Conservation (phyloP, 1,140 invertebrate genomes). For the Orchesella cincta region DNA sequence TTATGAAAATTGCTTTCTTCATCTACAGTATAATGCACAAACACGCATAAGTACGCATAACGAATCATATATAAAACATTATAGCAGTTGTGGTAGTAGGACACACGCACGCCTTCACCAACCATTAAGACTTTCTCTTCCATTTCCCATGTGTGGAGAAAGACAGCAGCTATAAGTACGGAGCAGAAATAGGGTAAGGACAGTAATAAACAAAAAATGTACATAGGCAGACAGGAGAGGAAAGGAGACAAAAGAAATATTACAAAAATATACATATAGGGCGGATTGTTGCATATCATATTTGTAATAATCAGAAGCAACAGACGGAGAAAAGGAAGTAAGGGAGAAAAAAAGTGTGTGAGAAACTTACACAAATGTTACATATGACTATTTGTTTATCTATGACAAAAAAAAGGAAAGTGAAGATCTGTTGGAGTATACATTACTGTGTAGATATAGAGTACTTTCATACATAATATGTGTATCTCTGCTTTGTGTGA, state of each 20-base stretch:
- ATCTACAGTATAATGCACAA: background rate
- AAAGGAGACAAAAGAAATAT: background rate
- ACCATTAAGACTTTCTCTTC: background rate
- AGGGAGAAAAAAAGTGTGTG: background rate
- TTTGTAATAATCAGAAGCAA: background rate
- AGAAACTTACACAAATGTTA: too few relatives aligned
- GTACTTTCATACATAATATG: too few relatives aligned
- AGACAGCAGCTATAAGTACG: background rate
- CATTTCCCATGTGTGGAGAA: too few relatives aligned
- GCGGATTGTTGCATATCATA: background rate
- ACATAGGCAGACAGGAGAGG: background rate
- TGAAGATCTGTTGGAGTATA: too few relatives aligned
- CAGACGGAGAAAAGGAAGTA: background rate
- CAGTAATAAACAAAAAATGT: slow-evolving; percentile 5
- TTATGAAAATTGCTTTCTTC: slow-evolving; percentile 10
- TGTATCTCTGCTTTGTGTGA: background rate
- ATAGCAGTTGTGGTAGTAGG: background rate
- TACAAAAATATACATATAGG: background rate
- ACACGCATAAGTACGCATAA: background rate
- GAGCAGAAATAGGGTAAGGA: background rate
- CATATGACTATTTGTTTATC: too few relatives aligned
- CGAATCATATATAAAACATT: too few relatives aligned
- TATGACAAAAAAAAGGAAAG: too few relatives aligned
- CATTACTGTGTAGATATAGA: too few relatives aligned
- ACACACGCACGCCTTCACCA: too few relatives aligned